A percentile compares a stretch with the other conserved stretches of the same genome.
phyloP scores from a whole-genome alignment of 2,113 vertebrate genomes.

The Fregata magnificens region DNA sequence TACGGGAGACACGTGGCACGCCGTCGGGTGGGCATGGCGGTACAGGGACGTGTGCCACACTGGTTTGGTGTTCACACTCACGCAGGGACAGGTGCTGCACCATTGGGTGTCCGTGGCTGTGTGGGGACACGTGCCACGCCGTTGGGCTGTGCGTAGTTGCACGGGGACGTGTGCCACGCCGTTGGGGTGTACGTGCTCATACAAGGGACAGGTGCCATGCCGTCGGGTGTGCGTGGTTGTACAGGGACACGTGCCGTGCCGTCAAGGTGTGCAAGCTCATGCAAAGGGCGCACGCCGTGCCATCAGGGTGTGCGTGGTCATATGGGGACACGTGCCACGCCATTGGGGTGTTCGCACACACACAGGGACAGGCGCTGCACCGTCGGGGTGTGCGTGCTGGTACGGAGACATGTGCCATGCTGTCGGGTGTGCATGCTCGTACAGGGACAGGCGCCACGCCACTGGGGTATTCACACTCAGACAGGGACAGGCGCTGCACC shows the following conservation, averaged over 20 bases:
- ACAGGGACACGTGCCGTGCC: fast-evolving
- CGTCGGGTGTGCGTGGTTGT: fast-evolving
- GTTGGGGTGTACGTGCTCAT: not conserved
- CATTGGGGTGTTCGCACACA: fast-evolving
- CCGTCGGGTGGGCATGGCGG: too few species aligned
- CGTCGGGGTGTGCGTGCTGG: too few species aligned
- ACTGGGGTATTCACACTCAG: fast-evolving
- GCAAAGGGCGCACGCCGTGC: too few species aligned
- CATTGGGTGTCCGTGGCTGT: fast-evolving
- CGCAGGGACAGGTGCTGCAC: too few species aligned
- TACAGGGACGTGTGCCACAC: not conserved
- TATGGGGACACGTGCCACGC: too few species aligned
- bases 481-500: too few species aligned
- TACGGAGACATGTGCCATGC: not conserved
- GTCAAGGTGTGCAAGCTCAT: not conserved
- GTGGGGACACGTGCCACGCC: not conserved
- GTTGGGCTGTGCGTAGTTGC: not conserved
- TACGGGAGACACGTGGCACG: too few species aligned
- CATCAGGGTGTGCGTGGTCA: too few species aligned
- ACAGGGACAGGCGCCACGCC: not conserved
- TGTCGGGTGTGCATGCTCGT: fast-evolving
- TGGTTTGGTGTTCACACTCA: too few species aligned
- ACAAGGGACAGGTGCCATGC: not conserved
- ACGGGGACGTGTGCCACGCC: not conserved
- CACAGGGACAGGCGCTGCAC: not conserved